Base-by-base conservation (phyloP, 2,888 invertebrate genomes). In the Gerosis bhagava region DNA sequence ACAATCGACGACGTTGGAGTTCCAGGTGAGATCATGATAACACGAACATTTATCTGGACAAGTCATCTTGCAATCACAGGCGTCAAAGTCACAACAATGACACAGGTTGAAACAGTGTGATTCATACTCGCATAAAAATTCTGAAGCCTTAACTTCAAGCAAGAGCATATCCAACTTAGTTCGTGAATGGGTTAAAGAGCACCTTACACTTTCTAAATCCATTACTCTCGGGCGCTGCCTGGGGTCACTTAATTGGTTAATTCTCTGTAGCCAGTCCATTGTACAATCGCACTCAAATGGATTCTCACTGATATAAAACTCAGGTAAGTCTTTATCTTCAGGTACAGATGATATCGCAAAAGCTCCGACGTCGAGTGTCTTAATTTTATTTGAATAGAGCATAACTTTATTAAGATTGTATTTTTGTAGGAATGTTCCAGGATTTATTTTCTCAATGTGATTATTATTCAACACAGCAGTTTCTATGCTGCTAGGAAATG, bases 1-100 rank as follows among this genome's bases (percentile, higher is more conserved):
- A 86, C 96, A 96, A 87, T 95, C 95, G 58, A 96, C 95, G 46
- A 96, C 94, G 89, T 96, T 96, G 70, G 94, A 93, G 63, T 93
- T 92, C 95, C 96, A 96, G 63, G 94, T 93, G 79, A 94, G 93
- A 88, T 96, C 96, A 87, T 95, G 95, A 90, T 93, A 96, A 77
- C 96, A 97, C 59, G 93, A 93, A 81, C 96, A 97, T 76, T 93
- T 94, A 76, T 92, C 92, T 57, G 96, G 96, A 77, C 96, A 97
- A 63, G 94, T 95, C 94, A 96, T 96, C 90, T 96, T 94, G 82
- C 96, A 96, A 86, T 97, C 96, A 84, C 96, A 97, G 54, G 95
- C 95, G 78, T 95, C 95, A 89, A 94, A 96, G 74, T 96, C 95
- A 86, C 96, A 97, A 84, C 96, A 97, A 81, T 95, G 95, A 79